Base-by-base conservation (phyloP, 2,113 vertebrate species). In the Eulemur macaco region DNA sequence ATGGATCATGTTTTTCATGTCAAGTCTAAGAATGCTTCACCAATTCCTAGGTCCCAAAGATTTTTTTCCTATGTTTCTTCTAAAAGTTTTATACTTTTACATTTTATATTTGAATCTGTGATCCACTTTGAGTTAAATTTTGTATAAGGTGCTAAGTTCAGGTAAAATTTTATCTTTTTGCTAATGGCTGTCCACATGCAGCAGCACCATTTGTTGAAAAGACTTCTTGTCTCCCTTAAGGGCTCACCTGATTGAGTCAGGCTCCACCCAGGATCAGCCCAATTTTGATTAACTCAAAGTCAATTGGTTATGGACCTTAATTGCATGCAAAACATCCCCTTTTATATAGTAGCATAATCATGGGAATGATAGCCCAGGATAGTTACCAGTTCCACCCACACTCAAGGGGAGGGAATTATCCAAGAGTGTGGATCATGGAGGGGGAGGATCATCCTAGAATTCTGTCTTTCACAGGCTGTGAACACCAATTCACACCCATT, bases 41-140 rank as follows among this genome's bases (percentile, higher is more conserved):
- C 68, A 68, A 66, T 91, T 85, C 56, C 54, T 92, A 80, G 58
- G 10, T 91, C 18, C 23, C 56, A 54, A 86, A 56, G 60, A 54
- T 89, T 91, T 93, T 97, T 97, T n/a, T 92, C 8, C 39, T 87
- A 56, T 80, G 34, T 93, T 89, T 66, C 66, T 68, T 84, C 47
- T 60, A 80, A 66, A 94, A 63, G 2, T 42, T 85, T 94, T 83
- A 95, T 66, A 47, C 8, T 54, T 92, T 77, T 76, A 56, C 13
- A 64, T 68, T 83, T 97, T 84, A 89, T 95, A 86, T 91, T 91
- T 93, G 91, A 91, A 56, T 95, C 50, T 97, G 74, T 47, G n/a
- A 31, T 73, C 14, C 8, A 42, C n/a, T 97, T 94, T 84, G 63
- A 90, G 29, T 47, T 81, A 91, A 37, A 89, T 89, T 86, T 94